phyloP scores from a whole-genome alignment of 2,113 vertebrate species.

The Rhipidura dahli region DNA sequence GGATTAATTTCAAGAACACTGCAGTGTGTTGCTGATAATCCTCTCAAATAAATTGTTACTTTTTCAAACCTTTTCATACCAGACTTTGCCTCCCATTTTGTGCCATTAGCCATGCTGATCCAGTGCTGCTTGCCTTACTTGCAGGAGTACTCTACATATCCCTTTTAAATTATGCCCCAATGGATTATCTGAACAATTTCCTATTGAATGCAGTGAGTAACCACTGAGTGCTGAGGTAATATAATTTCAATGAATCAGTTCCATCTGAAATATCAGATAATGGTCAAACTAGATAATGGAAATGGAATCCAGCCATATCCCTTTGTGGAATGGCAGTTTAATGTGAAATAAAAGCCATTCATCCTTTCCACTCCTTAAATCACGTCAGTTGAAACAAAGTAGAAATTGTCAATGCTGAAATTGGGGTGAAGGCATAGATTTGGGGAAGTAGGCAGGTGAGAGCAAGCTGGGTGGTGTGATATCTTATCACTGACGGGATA shows the following conservation, averaged over 20 bases:
- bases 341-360: conserved; percentile 24
- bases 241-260: conserved; percentile 50
- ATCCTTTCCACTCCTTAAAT: conserved; percentile 18
- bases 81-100: neutral
- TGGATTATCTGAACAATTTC: conserved; percentile 40
- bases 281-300: conserved; percentile 45
- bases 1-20: conserved; percentile 11
- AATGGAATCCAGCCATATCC: conserved; percentile 49
- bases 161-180: neutral
- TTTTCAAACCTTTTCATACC: neutral
- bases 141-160: neutral
- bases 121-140: neutral
- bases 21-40: neutral
- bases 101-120: neutral
- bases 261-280: conserved; percentile 51
- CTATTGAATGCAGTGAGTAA: conserved; percentile 9
- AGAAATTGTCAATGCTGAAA: neutral
- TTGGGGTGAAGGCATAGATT: neutral
- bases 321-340: neutral
- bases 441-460: neutral
- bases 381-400: neutral
- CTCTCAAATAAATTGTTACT: neutral
- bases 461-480: neutral
- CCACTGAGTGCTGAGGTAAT: conserved; percentile 34
- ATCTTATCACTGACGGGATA: neutral